phyloP scores from a whole-genome alignment of 2,888 invertebrate genomes.

The Eilema griseolum region DNA sequence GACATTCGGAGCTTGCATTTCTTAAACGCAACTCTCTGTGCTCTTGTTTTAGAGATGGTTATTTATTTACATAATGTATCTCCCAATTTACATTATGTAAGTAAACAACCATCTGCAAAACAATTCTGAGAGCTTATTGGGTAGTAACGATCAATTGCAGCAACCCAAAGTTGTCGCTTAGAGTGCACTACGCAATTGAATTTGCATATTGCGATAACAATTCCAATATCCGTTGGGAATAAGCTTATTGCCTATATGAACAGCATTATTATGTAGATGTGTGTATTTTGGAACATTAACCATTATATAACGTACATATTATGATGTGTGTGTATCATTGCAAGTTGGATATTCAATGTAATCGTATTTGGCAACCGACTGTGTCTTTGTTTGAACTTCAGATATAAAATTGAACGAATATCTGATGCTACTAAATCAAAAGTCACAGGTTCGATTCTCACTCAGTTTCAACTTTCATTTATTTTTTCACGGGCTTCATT shows the following conservation, averaged over 20 bases:
- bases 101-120: conserved; percentile 34
- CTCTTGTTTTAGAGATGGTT: background rate
- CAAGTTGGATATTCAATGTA: background rate
- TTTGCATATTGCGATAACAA: conserved; percentile 72
- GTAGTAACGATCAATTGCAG: conserved; percentile 62
- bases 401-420: background rate
- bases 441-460: no score
- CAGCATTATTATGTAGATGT: conserved; percentile 21
- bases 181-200: conserved; percentile 69
- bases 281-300: conserved; percentile 47
- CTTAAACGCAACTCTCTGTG: background rate
- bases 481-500: background rate
- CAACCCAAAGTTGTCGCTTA: conserved; percentile 62
- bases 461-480: background rate
- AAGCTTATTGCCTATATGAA: conserved; percentile 47
- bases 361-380: background rate
- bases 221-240: conserved; percentile 62
- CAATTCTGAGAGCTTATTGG: conserved; percentile 51
- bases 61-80: background rate
- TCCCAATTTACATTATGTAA: conserved; percentile 3
- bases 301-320: background rate
- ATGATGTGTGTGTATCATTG: background rate
- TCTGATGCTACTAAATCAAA: background rate
- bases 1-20: background rate
- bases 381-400: background rate